phyloP scores from a whole-genome alignment of 2,797 vertebrate genomes.

The Manis crassicaudata region DNA sequence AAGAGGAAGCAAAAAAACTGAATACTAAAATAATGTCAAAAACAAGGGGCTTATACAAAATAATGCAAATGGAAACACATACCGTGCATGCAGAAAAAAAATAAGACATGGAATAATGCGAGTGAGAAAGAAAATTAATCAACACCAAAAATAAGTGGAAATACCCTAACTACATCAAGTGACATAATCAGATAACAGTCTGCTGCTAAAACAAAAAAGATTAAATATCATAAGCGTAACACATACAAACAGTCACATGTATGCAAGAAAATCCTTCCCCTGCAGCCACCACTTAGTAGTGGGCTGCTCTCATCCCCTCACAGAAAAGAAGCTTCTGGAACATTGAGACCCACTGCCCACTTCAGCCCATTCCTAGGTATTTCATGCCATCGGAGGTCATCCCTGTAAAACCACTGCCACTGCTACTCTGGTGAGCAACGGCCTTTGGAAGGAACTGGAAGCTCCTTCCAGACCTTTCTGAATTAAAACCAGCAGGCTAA shows the following conservation, averaged over 20 bases:
- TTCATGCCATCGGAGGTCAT: neutral
- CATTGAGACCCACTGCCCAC: fast-evolving
- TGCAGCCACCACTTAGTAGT: fast-evolving
- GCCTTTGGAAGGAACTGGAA: neutral
- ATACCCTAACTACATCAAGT: conserved; percentile 69
- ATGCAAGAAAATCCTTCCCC: neutral
- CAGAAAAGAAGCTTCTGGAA: fast-evolving
- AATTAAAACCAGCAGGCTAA: neutral
- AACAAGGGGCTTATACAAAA: conserved; percentile 54
- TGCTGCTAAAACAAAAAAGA: conserved; percentile 68
- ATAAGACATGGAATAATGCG: conserved; percentile 32
- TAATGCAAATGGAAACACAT: conserved; percentile 55
- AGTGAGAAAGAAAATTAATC: conserved; percentile 4
- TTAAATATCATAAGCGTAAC: conserved; percentile 56
- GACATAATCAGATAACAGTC: conserved; percentile 61
- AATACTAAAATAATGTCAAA: conserved; percentile 51
- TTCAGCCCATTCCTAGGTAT: neutral
- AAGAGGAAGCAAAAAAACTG: neutral
- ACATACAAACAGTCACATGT: neutral
- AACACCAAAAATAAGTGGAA: conserved; percentile 41
- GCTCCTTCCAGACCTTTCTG: neutral
- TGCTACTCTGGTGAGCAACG: neutral
- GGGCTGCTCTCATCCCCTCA: neutral
- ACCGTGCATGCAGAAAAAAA: conserved; percentile 19
- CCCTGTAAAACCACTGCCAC: neutral